These are phyloP conservation scores for Saccopteryx bilineata DNA, from an alignment of 2,113 vertebrate species.

Conservation along the genomic window DNA sequence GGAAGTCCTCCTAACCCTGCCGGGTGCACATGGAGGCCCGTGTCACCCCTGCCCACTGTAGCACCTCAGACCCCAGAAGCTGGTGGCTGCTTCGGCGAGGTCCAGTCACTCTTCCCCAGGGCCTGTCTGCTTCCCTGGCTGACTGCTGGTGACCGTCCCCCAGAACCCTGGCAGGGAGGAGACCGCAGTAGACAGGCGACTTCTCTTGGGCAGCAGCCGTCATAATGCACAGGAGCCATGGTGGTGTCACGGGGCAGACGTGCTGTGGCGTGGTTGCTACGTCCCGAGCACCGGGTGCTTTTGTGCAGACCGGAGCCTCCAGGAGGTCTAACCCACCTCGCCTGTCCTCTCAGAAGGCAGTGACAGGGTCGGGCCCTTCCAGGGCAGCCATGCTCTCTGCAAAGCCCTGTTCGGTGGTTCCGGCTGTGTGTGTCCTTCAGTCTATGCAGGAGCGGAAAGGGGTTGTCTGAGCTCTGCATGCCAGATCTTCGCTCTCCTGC, in stretches of 20 bases:
- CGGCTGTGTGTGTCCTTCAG: background rate
- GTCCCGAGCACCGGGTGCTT: background rate
- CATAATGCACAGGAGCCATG: background rate
- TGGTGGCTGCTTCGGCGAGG: background rate
- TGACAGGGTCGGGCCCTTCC: background rate
- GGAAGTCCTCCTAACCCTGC: slow-evolving; percentile 12
- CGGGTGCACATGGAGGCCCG: too few species aligned
- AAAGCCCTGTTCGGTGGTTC: background rate
- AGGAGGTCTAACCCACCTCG: background rate
- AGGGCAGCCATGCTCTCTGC: background rate
- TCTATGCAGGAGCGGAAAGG: background rate
- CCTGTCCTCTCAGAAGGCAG: background rate
- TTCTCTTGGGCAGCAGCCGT: background rate
- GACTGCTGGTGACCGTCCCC: background rate
- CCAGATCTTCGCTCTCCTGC: background rate
- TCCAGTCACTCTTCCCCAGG: background rate
- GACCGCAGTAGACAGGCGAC: background rate
- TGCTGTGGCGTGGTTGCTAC: background rate
- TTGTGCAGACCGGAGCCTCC: background rate
- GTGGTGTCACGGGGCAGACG: background rate
- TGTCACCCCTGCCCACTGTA: slow-evolving; percentile 40
- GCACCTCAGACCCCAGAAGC: background rate
- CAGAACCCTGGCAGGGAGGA: background rate
- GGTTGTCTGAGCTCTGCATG: background rate
- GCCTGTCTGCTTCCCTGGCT: background rate